Conservation (phyloP, 2,888 invertebrate species). For the Cephus runcator region DNA sequence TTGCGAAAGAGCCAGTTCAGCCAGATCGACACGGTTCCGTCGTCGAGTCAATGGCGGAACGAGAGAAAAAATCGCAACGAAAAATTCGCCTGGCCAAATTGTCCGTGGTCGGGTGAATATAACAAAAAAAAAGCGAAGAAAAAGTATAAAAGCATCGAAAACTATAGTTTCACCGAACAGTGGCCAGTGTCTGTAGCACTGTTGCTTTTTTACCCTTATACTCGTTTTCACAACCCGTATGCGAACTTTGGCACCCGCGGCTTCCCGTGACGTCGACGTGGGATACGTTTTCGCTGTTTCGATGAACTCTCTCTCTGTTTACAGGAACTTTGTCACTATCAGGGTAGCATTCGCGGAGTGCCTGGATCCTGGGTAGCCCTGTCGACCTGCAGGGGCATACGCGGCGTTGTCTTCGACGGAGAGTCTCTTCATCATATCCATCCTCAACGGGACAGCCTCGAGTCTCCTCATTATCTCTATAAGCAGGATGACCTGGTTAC, state of each 20-base stretch:
- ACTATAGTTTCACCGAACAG: neutral
- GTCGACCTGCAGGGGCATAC: conserved; percentile 82
- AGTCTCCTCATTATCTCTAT: conserved; percentile 73
- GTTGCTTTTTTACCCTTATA: neutral
- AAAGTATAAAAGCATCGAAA: neutral
- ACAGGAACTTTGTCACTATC: conserved; percentile 83
- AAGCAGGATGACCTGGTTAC: conserved; percentile 73
- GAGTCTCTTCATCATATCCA: conserved; percentile 79
- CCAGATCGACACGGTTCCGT: neutral
- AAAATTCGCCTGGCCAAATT: neutral
- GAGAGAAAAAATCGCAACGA: neutral
- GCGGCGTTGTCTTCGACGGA: conserved; percentile 85
- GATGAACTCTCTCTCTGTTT: conserved; percentile 60
- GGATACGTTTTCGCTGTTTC: conserved; percentile 67
- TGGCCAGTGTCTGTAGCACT: neutral
- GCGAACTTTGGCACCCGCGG: neutral
- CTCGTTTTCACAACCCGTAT: neutral
- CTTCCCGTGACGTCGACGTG: neutral
- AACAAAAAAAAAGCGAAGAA: neutral
- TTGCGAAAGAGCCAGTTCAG: neutral
- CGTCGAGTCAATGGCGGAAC: neutral
- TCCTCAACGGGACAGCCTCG: conserved; percentile 65
- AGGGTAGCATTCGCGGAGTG: conserved; percentile 77
- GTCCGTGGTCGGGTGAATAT: neutral
- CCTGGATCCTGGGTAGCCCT: conserved; percentile 83